A percentile compares a stretch with the other conserved stretches of the same genome.
phyloP scores from a whole-genome alignment of 2,113 vertebrate genomes.

The Oreotrochilus melanogaster region DNA sequence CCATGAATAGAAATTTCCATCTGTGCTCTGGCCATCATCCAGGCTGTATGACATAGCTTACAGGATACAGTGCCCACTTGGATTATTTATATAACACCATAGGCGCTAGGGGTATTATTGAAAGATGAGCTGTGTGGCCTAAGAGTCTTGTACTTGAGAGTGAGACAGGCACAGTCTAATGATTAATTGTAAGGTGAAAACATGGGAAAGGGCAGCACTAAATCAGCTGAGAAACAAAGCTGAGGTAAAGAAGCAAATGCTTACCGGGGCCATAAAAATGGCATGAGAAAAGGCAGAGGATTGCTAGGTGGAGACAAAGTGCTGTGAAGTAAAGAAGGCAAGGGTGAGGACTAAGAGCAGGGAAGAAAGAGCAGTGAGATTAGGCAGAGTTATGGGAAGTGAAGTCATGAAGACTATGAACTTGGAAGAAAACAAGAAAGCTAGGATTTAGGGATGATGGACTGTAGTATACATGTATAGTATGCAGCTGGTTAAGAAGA shows the following conservation, averaged over 20 bases:
- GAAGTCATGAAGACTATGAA: not conserved
- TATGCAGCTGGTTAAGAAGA: not conserved
- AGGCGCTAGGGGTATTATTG: not conserved
- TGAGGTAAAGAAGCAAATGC: not conserved
- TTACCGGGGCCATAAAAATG: not conserved
- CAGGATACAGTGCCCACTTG: not conserved
- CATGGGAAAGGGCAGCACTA: not conserved
- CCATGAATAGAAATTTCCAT: conserved; percentile 12
- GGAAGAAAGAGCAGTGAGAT: not conserved
- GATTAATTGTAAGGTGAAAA: not conserved
- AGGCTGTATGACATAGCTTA: conserved; percentile 3
- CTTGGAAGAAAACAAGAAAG: conserved; percentile 14
- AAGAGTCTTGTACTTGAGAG: not conserved
- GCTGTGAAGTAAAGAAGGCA: not conserved
- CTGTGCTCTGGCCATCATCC: conserved; percentile 23
- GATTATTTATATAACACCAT: conserved; percentile 9
- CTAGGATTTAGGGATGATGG: not conserved
- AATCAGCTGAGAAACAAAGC: not conserved
- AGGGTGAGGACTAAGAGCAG: not conserved
- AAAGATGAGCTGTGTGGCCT: not conserved
- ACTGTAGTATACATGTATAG: not conserved
- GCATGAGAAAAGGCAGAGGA: not conserved
- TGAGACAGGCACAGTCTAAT: not conserved
- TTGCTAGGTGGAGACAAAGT: conserved; percentile 47
- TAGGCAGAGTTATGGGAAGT: not conserved